phyloP scores from a whole-genome alignment of 30 jellyfish, hydroid and myxozoan genomes.

The Cassiopea andromeda region DNA sequence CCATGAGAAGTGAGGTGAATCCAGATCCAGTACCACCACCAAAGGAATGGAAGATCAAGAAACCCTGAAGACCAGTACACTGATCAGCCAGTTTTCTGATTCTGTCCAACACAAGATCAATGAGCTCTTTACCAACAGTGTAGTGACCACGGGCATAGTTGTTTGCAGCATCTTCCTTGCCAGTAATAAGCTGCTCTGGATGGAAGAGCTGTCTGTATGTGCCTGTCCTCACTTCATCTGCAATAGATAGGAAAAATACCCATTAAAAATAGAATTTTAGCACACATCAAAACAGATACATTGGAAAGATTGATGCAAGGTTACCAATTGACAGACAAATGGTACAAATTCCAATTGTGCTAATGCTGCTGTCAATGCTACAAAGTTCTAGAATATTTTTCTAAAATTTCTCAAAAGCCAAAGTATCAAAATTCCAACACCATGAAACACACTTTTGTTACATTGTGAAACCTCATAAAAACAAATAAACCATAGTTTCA shows the following conservation, averaged over 20 bases:
- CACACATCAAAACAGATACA: no score
- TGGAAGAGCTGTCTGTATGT: conserved; percentile 92
- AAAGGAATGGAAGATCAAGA: conserved; percentile 93
- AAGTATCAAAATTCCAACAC: no score
- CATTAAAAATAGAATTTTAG: no score
- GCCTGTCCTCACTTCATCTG: conserved; percentile 96
- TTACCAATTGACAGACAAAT: no score
- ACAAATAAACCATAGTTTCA: no score
- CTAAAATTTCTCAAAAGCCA: no score
- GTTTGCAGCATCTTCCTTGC: conserved; percentile 98
- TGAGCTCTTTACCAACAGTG: conserved; percentile 95
- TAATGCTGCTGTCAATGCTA: no score
- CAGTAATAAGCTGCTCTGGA: conserved; percentile 95
- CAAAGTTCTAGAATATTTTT: no score
- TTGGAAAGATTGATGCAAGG: no score
- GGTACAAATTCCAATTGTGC: no score
- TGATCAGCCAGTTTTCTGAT: conserved; percentile 93
- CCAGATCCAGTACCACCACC: conserved; percentile 99
- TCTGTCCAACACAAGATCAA: conserved; percentile 89
- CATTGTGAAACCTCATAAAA: no score
- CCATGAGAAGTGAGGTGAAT: conserved; percentile 92
- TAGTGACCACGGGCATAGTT: conserved; percentile 98
- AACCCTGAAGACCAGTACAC: conserved; percentile 97
- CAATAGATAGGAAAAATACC: not conserved
- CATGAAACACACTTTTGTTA: no score